These are phyloP conservation scores for Ctena decussata DNA, from an alignment of 2,888 invertebrate species.

Conservation along the genomic window DNA sequence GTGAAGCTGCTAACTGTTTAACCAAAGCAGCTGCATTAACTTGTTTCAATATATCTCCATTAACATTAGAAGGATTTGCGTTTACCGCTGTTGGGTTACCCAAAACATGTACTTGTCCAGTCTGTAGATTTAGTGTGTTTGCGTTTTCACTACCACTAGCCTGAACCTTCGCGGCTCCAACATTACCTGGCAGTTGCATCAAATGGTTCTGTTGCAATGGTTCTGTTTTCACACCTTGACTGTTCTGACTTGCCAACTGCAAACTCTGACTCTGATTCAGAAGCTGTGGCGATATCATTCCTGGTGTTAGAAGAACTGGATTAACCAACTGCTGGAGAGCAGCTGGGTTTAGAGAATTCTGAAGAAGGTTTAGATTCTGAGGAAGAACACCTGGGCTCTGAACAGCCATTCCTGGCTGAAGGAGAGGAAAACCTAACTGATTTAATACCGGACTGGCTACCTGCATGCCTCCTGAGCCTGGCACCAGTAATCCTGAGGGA, in stretches of 20 bases:
- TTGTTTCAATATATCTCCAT: background rate
- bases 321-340: conserved; percentile 5
- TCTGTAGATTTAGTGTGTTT: background rate
- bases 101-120: background rate
- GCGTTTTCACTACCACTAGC: background rate
- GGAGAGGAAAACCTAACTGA: conserved; percentile 46
- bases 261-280: background rate
- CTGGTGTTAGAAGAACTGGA: conserved; percentile 7
- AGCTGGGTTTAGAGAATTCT: background rate
- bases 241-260: background rate
- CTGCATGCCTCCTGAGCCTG: conserved; percentile 40
- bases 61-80: background rate
- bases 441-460: conserved; percentile 50
- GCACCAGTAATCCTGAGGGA: conserved; percentile 44
- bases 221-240: background rate
- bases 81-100: background rate
- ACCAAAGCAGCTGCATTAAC: conserved; percentile 17
- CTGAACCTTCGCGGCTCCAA: background rate
- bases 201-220: background rate
- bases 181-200: background rate
- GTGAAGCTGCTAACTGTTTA: conserved; percentile 48
- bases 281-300: background rate
- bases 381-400: conserved; percentile 38
- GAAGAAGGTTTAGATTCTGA: conserved; percentile 10
- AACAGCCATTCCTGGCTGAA: conserved; percentile 44